Percentiles rank a stretch among this genome's conserved stretches.
These are phyloP conservation scores for Xiphophorus birchmanni DNA, from an alignment of 2,797 vertebrate genomes.

Conservation along the genomic window DNA sequence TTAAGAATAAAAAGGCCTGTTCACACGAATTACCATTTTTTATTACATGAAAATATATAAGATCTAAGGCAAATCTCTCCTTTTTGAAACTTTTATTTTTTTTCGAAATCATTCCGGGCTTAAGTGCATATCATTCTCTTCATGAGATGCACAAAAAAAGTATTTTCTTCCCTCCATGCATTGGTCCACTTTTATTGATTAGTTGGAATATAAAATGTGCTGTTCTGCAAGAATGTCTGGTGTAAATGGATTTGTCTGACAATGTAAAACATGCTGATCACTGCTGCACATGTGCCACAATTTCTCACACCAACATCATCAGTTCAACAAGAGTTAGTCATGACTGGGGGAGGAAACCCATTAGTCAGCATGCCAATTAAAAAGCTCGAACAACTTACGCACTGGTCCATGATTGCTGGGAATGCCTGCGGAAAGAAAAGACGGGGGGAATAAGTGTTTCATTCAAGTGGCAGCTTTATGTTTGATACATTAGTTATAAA, in stretches of 20 bases:
- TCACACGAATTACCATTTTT: background rate
- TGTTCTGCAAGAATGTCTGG: constrained; percentile 7
- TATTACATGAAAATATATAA: background rate
- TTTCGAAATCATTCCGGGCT: background rate
- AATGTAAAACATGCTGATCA: constrained; percentile 34
- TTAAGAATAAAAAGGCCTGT: background rate
- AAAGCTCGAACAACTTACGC: constrained; percentile 86
- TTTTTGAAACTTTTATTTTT: background rate
- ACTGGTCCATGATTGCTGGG: constrained; percentile 93
- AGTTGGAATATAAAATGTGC: background rate
- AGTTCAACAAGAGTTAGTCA: constrained; percentile 47
- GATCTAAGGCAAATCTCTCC: background rate
- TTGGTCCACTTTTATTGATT: constrained; percentile 14
- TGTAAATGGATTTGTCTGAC: constrained; percentile 14
- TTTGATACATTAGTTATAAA: constrained; percentile 15
- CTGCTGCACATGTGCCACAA: constrained; percentile 21
- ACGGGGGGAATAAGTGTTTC: constrained; percentile 22
- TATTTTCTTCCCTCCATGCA: constrained; percentile 15
- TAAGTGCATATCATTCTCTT: background rate
- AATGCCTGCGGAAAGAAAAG: constrained; percentile 83
- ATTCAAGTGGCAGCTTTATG: constrained; percentile 26
- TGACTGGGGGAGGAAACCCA: constrained; percentile 36
- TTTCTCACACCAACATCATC: constrained; percentile 37
- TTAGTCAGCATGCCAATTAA: constrained; percentile 58
- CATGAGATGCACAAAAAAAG: background rate